These are phyloP conservation scores for Esperia sulphurella DNA, from an alignment of 2,888 invertebrate genomes.

Conservation along the genomic window DNA sequence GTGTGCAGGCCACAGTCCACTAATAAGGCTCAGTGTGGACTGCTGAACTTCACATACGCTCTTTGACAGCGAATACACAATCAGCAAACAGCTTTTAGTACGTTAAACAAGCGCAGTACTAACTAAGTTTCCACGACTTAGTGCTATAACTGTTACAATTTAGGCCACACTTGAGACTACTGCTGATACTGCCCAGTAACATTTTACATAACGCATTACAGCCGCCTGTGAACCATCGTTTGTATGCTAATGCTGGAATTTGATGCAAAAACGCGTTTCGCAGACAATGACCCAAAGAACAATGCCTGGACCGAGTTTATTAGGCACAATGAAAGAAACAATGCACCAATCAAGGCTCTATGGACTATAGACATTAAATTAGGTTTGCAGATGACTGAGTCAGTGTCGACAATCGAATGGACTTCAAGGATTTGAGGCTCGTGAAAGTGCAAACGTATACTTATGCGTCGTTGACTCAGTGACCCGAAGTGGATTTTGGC, in stretches of 20 bases:
- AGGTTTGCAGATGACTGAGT: constrained; percentile 3
- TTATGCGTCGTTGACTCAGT: too few species aligned
- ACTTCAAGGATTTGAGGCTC: neutral
- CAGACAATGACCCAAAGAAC: constrained; percentile 59
- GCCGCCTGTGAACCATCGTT: constrained; percentile 27
- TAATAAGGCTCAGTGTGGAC: too few species aligned
- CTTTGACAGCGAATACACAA: too few species aligned
- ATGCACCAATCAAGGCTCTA: constrained; percentile 8
- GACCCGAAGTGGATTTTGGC: too few species aligned
- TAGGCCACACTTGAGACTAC: neutral
- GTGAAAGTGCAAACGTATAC: neutral
- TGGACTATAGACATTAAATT: neutral
- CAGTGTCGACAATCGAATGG: neutral
- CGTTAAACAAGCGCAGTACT: too few species aligned
- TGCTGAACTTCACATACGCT: too few species aligned
- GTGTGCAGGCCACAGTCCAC: too few species aligned
- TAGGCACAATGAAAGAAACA: constrained; percentile 57
- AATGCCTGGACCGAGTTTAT: constrained; percentile 37
- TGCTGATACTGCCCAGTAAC: neutral
- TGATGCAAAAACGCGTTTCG: constrained; percentile 36
- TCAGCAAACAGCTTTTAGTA: too few species aligned
- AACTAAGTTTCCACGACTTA: too few species aligned
- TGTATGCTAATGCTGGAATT: constrained; percentile 56
- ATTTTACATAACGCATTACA: constrained; percentile 8
- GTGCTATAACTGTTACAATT: neutral